A percentile compares a stretch with the other conserved stretches of the same genome.
phyloP scores from a whole-genome alignment of 2,797 vertebrate species.

The Enteromius afrohamiltoni region DNA sequence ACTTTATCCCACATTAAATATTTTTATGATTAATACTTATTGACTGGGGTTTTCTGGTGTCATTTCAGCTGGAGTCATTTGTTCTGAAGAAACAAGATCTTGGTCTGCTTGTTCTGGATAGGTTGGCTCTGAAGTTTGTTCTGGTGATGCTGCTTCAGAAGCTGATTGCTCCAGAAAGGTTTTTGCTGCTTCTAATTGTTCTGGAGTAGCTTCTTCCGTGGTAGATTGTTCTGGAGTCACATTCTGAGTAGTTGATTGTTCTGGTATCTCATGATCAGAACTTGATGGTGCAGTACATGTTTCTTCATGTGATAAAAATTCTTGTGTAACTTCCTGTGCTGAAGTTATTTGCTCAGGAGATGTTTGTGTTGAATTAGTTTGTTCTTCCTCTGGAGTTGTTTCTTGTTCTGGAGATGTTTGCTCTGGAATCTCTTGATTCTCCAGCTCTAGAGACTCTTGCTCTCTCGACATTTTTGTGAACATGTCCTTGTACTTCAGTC shows the following conservation, averaged over 20 bases:
- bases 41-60: not conserved
- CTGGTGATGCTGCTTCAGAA: not conserved
- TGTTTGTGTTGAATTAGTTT: constrained; percentile 3
- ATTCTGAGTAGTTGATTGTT: constrained; percentile 8
- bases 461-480: constrained; percentile 60
- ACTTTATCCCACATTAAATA: not conserved
- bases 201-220: not conserved
- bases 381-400: not conserved
- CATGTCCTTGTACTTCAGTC: constrained; percentile 81
- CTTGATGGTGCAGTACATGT: not conserved
- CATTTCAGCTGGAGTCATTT: not conserved
- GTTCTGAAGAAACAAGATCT: not conserved
- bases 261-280: constrained; percentile 5
- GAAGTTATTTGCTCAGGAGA: not conserved
- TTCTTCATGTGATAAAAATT: constrained; percentile 16
- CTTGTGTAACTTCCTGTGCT: not conserved
- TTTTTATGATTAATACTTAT: not conserved
- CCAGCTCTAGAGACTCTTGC: constrained; percentile 9
- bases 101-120: not conserved
- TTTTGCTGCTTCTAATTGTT: not conserved
- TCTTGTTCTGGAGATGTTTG: not conserved
- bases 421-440: not conserved
- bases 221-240: not conserved
- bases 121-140: not conserved
- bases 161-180: not conserved